Conservation (phyloP, 2,113 vertebrate genomes). For the Candoia aspera region DNA sequence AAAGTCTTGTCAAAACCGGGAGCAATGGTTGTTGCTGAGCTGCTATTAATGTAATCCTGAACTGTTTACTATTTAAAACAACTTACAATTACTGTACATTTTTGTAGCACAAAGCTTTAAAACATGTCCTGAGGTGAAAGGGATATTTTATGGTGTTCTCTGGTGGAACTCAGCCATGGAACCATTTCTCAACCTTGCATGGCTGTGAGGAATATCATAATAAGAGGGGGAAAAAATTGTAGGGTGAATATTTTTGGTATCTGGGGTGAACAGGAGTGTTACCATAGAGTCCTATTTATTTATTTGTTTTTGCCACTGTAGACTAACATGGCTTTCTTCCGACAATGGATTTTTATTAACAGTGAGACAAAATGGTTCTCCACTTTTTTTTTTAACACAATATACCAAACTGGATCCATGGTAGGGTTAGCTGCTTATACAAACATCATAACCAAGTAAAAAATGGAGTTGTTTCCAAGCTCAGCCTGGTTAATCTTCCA, state of each 20-base stretch:
- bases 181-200: background rate
- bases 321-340: no score
- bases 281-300: no score
- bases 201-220: background rate
- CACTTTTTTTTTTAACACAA: no score
- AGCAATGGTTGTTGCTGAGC: slow-evolving; percentile 10
- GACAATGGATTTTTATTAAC: no score
- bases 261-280: no score
- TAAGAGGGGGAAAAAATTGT: background rate
- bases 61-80: slow-evolving; percentile 30
- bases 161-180: background rate
- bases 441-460: no score
- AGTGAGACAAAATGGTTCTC: no score
- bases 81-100: slow-evolving; percentile 15
- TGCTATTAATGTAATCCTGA: slow-evolving; percentile 18
- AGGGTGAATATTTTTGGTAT: background rate
- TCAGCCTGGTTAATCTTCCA: no score
- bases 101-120: slow-evolving; percentile 6
- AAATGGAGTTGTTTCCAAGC: no score
- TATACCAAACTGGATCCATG: no score
- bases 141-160: background rate
- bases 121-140: slow-evolving; percentile 17
- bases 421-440: no score
- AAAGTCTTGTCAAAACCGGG: background rate
- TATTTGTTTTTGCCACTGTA: no score